Evolutionary conservation across 2,888 invertebrate genomes (phyloP).

Genomic region (Hydropsyche betteni): DNA sequence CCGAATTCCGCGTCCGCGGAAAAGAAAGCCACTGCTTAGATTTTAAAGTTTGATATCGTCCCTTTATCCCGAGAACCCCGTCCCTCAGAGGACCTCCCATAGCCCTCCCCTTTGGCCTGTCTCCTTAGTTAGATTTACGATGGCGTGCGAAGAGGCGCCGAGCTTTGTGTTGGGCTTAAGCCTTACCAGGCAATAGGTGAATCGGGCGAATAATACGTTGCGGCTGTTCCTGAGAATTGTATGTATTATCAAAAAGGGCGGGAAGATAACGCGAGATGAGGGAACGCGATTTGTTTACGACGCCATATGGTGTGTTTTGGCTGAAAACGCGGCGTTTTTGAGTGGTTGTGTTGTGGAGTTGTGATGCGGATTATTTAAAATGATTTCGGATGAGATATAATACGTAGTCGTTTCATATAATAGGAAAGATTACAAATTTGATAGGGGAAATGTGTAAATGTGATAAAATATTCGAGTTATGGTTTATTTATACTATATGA

Average conservation of each 20-base stretch:
- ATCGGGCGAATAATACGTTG: constrained; percentile 38
- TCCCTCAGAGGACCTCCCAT: constrained; percentile 1
- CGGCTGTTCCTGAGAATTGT: constrained; percentile 34
- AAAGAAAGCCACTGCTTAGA: constrained; percentile 29
- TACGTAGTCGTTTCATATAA: no score
- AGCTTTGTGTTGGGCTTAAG: constrained; percentile 44
- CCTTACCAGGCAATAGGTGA: constrained; percentile 39
- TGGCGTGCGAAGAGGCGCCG: constrained; percentile 39
- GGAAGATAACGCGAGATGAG: constrained; percentile 35
- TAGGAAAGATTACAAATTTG: no score
- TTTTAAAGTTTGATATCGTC: constrained; percentile 43
- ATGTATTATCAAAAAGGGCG: constrained; percentile 44
- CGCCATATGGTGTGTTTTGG: neutral
- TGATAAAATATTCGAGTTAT: no score
- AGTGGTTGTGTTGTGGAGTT: no score
- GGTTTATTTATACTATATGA: no score
- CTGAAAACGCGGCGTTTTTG: no score
- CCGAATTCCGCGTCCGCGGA: neutral
- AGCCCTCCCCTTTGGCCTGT: constrained; percentile 34
- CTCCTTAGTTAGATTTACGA: constrained; percentile 46
- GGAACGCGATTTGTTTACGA: constrained; percentile 34
- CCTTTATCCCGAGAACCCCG: constrained; percentile 33
- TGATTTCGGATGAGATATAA: no score
- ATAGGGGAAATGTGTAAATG: no score
- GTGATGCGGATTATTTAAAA: no score